Base-by-base conservation (phyloP, 2,113 vertebrate species). In the Naja naja region DNA sequence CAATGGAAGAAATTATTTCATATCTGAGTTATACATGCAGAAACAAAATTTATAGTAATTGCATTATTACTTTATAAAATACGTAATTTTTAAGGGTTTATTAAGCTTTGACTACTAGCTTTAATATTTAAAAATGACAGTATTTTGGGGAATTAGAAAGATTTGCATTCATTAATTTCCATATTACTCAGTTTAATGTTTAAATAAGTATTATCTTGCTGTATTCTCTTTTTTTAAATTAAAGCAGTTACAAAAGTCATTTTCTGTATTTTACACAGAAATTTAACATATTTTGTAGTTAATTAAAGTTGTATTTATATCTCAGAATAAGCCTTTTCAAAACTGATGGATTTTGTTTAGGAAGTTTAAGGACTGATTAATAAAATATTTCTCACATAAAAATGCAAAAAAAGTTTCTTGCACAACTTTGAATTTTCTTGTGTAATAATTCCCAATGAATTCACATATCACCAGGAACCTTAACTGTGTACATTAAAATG, bases 111-210 rank as follows among this genome's bases (percentile, higher is more conserved):
- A 5, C 27, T 39, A 88, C 12, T 88, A 47, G n/a, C 12, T 81
- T 91, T 56, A 39, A 87, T 87, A 47, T 47, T 86, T 60, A 91
- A 92, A 69, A 14, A 69, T 91, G 30, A 60, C 27, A 45, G 16
- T 94, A 93, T 1, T 5, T 20, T 39, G 25, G 87, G 52, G n/a
- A 81, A 34, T 30, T 89, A 10, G 25, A 55, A 81, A 89, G 16
- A 56, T 87, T 54, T 7, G 23, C 23, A 88, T 92, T 90, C 89
- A 94, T 96, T 95, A 95, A 90, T 95, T 93, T 9, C 94, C 43
- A 92, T 45, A 90, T 45, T 90, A 23, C 58, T 92, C 47, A 92
- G 93, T 97, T 92, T 93, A 7, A 60, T 95, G 16, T 81, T 81
- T 81, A 43, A 43, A 43, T 1, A 18, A 43, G 94, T 88, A 93